Conservation (phyloP, 2,888 invertebrate genomes). For the Sacculina carcini region DNA sequence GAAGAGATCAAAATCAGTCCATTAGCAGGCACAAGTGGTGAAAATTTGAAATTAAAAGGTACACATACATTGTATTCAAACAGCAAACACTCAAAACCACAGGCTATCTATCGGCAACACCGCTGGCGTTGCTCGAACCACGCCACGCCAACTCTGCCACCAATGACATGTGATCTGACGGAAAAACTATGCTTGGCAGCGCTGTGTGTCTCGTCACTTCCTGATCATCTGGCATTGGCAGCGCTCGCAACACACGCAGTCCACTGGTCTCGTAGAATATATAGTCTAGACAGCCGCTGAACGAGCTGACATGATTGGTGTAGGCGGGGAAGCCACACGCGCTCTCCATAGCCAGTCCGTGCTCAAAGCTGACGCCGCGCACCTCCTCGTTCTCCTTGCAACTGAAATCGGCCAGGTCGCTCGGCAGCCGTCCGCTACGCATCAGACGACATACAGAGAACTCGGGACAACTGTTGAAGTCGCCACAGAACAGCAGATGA, state of each 20-base stretch:
- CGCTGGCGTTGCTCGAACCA: too few relatives aligned
- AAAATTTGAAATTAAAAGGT: too few relatives aligned
- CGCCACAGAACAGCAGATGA: constrained; percentile 65
- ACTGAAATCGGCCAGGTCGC: constrained; percentile 4
- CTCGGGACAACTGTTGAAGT: constrained; percentile 68
- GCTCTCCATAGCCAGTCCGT: constrained; percentile 10
- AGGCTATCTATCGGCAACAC: too few relatives aligned
- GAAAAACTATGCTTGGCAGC: constrained; percentile 64
- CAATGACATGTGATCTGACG: constrained; percentile 78
- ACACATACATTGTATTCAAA: too few relatives aligned
- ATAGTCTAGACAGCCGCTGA: constrained; percentile 70
- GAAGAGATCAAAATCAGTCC: too few relatives aligned
- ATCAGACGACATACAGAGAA: constrained; percentile 54
- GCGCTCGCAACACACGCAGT: constrained; percentile 25
- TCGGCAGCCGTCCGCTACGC: constrained; percentile 30
- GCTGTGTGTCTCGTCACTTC: constrained; percentile 45
- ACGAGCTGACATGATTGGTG: constrained; percentile 31
- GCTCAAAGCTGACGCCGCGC: constrained; percentile 7
- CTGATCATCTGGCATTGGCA: constrained; percentile 52
- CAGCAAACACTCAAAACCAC: too few relatives aligned
- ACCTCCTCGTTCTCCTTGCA: constrained; percentile 20
- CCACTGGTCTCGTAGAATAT: constrained; percentile 44
- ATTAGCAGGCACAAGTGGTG: too few relatives aligned
- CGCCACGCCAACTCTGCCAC: constrained; percentile 44
- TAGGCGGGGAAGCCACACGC: constrained; percentile 12